These are phyloP conservation scores for Philypnodon macrostomus DNA, from an alignment of 2,797 vertebrate genomes.

Conservation along the genomic window DNA sequence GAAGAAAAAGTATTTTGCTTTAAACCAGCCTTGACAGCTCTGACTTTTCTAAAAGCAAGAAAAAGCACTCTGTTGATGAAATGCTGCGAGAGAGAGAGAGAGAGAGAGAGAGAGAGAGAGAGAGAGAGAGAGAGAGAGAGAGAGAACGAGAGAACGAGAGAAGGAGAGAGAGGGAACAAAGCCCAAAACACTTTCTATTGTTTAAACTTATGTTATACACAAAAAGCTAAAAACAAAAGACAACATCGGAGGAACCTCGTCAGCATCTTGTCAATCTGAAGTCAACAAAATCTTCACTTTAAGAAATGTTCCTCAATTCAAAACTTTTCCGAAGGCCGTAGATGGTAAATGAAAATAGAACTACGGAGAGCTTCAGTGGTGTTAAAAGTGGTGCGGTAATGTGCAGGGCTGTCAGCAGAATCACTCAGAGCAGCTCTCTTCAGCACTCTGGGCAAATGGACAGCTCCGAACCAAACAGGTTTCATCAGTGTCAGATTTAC, in stretches of 20 bases:
- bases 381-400: slow-evolving; percentile 44
- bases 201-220: slow-evolving; percentile 37
- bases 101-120: slow-evolving; percentile 28
- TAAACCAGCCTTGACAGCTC: slow-evolving; percentile 54
- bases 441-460: slow-evolving; percentile 58
- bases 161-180: slow-evolving; percentile 36
- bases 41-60: slow-evolving; percentile 52
- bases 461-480: slow-evolving; percentile 52
- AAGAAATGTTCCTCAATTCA: slow-evolving; percentile 15
- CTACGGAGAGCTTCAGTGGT: slow-evolving; percentile 33
- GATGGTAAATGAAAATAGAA: slow-evolving; percentile 31
- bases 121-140: slow-evolving; percentile 28
- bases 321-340: slow-evolving; percentile 22
- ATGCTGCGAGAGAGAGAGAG: slow-evolving; percentile 32
- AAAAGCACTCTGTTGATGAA: slow-evolving; percentile 55
- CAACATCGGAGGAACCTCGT: slow-evolving; percentile 17
- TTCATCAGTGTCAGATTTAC: slow-evolving; percentile 65
- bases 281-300: slow-evolving; percentile 21
- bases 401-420: slow-evolving; percentile 55
- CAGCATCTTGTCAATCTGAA: slow-evolving; percentile 41
- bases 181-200: slow-evolving; percentile 17
- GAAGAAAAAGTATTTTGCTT: slow-evolving; percentile 41
- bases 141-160: no score
- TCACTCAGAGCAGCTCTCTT: slow-evolving; percentile 59
- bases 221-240: slow-evolving; percentile 24